phyloP scores from a whole-genome alignment of 2,797 vertebrate genomes.

The Schizothorax lantsangensis region DNA sequence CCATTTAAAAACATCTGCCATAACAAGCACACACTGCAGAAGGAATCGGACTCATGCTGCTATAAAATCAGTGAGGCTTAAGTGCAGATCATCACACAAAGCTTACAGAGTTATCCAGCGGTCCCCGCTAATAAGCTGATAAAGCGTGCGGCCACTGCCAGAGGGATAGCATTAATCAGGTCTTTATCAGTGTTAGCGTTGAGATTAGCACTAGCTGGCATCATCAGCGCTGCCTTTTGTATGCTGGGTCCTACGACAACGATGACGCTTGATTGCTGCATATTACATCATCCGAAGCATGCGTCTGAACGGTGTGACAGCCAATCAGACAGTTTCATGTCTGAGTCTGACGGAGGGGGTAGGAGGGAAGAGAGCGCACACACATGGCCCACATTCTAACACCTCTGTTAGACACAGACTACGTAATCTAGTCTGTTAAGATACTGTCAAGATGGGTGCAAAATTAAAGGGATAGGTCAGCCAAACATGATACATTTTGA shows the following conservation, averaged over 20 bases:
- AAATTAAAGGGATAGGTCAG: conserved; percentile 4
- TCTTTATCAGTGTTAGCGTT: conserved; percentile 28
- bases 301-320: conserved; percentile 58
- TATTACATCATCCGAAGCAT: conserved; percentile 71
- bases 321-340: conserved; percentile 19
- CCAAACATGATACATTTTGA: neutral
- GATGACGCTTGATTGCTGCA: conserved; percentile 59
- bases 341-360: neutral
- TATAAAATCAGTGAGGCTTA: conserved; percentile 25
- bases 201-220: conserved; percentile 58
- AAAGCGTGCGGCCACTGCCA: neutral
- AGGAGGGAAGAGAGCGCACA: conserved; percentile 39
- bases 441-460: neutral
- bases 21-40: conserved; percentile 9
- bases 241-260: conserved; percentile 31
- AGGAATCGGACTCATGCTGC: neutral
- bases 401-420: conserved; percentile 27
- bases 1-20: conserved; percentile 45
- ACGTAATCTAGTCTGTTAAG: conserved; percentile 5
- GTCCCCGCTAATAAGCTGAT: conserved; percentile 28
- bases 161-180: conserved; percentile 38
- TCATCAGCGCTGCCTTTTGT: conserved; percentile 59
- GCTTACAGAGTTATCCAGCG: conserved; percentile 28
- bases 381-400: conserved; percentile 30
- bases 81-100: conserved; percentile 34